Base-by-base conservation (phyloP, 2,113 vertebrate genomes). In the Nesoenas mayeri region DNA sequence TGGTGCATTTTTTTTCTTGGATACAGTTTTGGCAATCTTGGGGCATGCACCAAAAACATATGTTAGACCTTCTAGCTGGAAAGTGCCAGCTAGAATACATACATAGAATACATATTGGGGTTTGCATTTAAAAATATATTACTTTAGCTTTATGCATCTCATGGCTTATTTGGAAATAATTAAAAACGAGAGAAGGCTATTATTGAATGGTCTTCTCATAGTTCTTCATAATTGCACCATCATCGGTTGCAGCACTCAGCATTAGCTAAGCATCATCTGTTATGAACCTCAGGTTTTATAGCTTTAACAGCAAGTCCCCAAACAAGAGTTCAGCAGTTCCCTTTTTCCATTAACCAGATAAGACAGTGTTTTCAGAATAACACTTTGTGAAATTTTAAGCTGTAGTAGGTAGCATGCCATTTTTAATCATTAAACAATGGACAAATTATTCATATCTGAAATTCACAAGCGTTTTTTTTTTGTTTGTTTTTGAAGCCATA, bases 151-250 rank as follows among this genome's bases (percentile, higher is more conserved):
- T 58, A 36, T 36, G 54, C 54, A 79, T 91, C 15, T 51, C 47
- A 67, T 85, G 53, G 54, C 58, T 91, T 88, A 75, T 92, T 93
- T 85, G 38, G 85, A 81, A 91, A 89, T 78, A 94, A 89, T 88
- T 96, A 54, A 95, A 91, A 80, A 83, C 61, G 81, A 74, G 54
- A 69, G 40, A 48, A 74, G 38, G 53, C 32, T 54, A 5, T 67
- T 95, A 89, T 28, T 64, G 31, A 91, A 58, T 57, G 16, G 48
- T 80, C 54, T 79, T 56, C 32, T 34, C 44, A 29, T 81, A 34
- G 54, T 86, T 91, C 42, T 86, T 69, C 24, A 13, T 86, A 94
- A 77, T 48, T 58, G 48, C 36, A n/a, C 31, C 10, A 34, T 91
- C 70, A 71, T 44, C 7, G 2, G 40, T 70, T 93, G 9, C 42